These are phyloP conservation scores for Xerus rutilus DNA, from an alignment of 2,797 vertebrate genomes.

Conservation along the genomic window DNA sequence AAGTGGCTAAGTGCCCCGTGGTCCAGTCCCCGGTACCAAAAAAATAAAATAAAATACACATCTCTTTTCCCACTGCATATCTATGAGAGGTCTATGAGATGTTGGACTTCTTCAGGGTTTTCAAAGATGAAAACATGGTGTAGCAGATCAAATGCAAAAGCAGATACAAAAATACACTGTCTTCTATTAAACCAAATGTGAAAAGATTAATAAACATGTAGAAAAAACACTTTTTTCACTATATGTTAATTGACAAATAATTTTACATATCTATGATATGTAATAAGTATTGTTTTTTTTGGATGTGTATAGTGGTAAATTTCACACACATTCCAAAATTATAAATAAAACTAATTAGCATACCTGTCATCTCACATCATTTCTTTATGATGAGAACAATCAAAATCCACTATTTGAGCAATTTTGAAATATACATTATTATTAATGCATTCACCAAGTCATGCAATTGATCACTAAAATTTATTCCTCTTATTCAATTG, in stretches of 20 bases:
- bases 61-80: neutral
- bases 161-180: neutral
- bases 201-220: neutral
- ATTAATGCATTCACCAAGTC: neutral
- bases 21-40: neutral
- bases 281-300: neutral
- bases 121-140: neutral
- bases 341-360: neutral
- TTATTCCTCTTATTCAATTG: neutral
- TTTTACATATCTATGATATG: neutral
- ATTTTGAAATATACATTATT: neutral
- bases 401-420: neutral
- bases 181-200: neutral
- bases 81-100: neutral
- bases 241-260: neutral
- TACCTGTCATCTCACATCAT: neutral
- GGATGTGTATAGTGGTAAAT: neutral
- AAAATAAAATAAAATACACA: neutral
- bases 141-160: neutral
- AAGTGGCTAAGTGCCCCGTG: too few species aligned
- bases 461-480: neutral
- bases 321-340: neutral
- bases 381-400: neutral
- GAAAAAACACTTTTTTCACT: neutral
- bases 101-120: neutral